Percentiles rank a stretch among this genome's conserved stretches.
Evolutionary conservation across 2,888 invertebrate genomes (phyloP).

Genomic region (Caenorhabditis doughertyi): DNA sequence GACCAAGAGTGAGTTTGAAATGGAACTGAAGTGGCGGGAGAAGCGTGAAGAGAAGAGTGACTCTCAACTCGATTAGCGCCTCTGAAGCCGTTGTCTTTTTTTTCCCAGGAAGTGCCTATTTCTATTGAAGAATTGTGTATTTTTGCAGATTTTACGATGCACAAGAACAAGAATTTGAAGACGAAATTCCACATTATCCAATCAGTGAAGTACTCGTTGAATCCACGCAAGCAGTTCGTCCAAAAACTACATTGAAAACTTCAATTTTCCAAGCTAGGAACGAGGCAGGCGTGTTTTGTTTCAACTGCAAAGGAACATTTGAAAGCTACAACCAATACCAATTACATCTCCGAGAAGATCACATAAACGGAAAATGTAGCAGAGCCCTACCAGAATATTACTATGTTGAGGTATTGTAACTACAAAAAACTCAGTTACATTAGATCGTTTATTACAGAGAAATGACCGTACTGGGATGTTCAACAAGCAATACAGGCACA

Average conservation of each 20-base stretch:
- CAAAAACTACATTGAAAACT: not conserved
- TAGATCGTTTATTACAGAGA: slow-evolving; percentile 20
- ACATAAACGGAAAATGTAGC: slow-evolving; percentile 23
- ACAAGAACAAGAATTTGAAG: slow-evolving; percentile 40
- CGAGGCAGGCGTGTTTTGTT: slow-evolving; percentile 49
- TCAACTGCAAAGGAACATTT: slow-evolving; percentile 44
- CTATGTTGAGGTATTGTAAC: slow-evolving; percentile 13
- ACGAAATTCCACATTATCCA: slow-evolving; percentile 36
- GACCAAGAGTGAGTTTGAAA: slow-evolving; percentile 49
- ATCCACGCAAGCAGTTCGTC: slow-evolving; percentile 16
- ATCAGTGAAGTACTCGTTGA: slow-evolving; percentile 40
- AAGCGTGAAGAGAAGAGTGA: slow-evolving; percentile 22
- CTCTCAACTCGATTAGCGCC: slow-evolving; percentile 56
- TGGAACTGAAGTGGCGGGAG: slow-evolving; percentile 35
- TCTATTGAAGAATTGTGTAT: slow-evolving; percentile 1
- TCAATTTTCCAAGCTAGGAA: not conserved
- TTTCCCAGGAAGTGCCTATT: not conserved
- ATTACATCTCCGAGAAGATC: slow-evolving; percentile 28
- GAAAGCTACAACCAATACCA: slow-evolving; percentile 45
- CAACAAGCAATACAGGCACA: slow-evolving; percentile 27
- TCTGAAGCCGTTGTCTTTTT: slow-evolving; percentile 39
- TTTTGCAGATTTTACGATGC: slow-evolving; percentile 40
- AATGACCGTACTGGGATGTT: slow-evolving; percentile 34
- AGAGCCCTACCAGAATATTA: slow-evolving; percentile 33
- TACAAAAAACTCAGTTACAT: not conserved